phyloP scores from a whole-genome alignment of 2,113 vertebrate species.

The Polypterus senegalus region DNA sequence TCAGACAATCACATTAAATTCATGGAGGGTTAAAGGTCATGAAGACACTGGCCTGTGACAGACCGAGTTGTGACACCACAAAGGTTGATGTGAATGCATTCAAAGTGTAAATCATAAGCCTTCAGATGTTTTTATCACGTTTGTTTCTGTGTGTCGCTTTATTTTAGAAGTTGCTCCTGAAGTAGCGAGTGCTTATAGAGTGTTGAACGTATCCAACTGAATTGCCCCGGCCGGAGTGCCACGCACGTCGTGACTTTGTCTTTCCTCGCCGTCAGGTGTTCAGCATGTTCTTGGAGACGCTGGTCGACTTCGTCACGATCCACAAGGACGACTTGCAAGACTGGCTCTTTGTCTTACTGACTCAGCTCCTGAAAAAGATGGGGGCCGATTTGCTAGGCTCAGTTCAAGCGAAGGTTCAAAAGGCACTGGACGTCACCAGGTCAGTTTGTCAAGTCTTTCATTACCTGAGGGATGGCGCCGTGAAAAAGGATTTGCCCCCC shows the following conservation, averaged over 20 bases:
- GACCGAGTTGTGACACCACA: too few relatives aligned
- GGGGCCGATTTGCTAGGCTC: conserved; percentile 91
- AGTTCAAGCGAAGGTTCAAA: conserved; percentile 95
- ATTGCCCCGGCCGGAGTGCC: too few relatives aligned
- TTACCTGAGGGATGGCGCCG: too few relatives aligned
- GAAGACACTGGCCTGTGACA: too few relatives aligned
- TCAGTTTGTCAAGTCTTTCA: conserved; percentile 26
- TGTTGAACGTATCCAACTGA: too few relatives aligned
- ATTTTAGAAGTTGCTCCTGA: neutral
- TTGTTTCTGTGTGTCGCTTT: neutral
- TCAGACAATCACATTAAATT: too few relatives aligned
- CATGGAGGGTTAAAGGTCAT: too few relatives aligned
- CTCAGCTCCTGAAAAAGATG: conserved; percentile 96
- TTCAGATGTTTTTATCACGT: too few relatives aligned
- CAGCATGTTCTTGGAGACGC: conserved; percentile 97
- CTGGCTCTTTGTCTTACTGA: conserved; percentile 95
- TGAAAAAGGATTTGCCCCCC: too few relatives aligned
- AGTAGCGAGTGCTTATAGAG: too few relatives aligned
- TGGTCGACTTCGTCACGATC: conserved; percentile 91
- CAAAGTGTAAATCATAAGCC: too few relatives aligned
- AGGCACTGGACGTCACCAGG: conserved; percentile 92
- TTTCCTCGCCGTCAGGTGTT: conserved; percentile 63
- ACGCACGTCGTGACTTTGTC: neutral
- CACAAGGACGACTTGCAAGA: conserved; percentile 94
- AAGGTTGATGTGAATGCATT: too few relatives aligned